A percentile compares a stretch with the other conserved stretches of the same genome.
phyloP scores from a whole-genome alignment of 2,113 vertebrate genomes.

The Oryzias curvinotus region DNA sequence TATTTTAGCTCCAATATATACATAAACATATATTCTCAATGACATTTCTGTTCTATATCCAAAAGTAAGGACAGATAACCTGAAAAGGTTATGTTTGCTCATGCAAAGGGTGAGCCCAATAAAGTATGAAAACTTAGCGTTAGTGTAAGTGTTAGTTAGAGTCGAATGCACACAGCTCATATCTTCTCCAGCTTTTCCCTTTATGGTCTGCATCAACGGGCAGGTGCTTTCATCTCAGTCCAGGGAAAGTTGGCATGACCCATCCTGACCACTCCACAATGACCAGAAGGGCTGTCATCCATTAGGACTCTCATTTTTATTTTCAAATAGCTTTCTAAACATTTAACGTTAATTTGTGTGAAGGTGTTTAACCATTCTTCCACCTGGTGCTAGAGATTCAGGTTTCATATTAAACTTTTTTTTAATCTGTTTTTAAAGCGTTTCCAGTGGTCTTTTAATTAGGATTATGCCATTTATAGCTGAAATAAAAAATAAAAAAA shows the following conservation, averaged over 20 bases:
- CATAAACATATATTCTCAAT: slow-evolving; percentile 75
- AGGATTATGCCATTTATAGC: too few relatives aligned
- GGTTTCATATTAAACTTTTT: too few relatives aligned
- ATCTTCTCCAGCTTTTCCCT: slow-evolving; percentile 32
- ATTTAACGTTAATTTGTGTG: too few relatives aligned
- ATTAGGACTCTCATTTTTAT: too few relatives aligned
- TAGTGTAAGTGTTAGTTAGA: slow-evolving; percentile 75
- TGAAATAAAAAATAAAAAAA: too few relatives aligned
- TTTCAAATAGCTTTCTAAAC: too few relatives aligned
- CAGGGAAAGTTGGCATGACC: slow-evolving; percentile 65
- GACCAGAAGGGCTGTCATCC: neutral
- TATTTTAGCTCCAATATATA: slow-evolving; percentile 72
- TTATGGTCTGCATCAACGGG: slow-evolving; percentile 35
- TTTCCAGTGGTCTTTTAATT: too few relatives aligned
- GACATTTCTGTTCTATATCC: slow-evolving; percentile 14
- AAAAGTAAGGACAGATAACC: slow-evolving; percentile 23
- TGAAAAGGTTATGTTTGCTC: slow-evolving; percentile 34
- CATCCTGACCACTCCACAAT: neutral
- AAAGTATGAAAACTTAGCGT: slow-evolving; percentile 58
- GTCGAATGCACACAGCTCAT: slow-evolving; percentile 59
- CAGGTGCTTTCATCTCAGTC: slow-evolving; percentile 28
- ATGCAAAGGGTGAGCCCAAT: slow-evolving; percentile 67
- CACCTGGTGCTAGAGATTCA: too few relatives aligned
- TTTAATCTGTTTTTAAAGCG: too few relatives aligned
- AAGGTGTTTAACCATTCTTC: too few relatives aligned